phyloP scores from a whole-genome alignment of 2,797 vertebrate genomes.

The Gila robusta region DNA sequence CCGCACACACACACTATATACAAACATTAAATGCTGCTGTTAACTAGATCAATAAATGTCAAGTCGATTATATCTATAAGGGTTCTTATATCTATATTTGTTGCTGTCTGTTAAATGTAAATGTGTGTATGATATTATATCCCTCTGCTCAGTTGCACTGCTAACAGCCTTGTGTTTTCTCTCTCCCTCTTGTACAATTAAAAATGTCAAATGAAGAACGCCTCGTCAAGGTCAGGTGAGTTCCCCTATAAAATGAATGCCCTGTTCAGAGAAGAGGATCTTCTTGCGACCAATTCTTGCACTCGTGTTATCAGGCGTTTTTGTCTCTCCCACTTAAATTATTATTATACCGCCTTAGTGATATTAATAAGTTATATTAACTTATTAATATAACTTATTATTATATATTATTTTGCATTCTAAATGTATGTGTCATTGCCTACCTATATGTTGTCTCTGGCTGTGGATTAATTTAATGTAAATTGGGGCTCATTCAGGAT shows the following conservation, averaged over 20 bases:
- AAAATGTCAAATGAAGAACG: constrained; percentile 23
- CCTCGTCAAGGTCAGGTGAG: constrained; percentile 22
- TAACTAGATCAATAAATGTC: not conserved
- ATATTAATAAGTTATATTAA: no score
- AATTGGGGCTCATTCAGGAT: not conserved
- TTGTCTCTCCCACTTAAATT: not conserved
- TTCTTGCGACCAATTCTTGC: not conserved
- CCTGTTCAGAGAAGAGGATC: not conserved
- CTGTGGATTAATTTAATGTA: not conserved
- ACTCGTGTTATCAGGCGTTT: not conserved
- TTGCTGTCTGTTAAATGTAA: constrained; percentile 9
- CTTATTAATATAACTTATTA: no score
- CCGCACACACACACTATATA: not conserved
- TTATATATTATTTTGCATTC: not conserved
- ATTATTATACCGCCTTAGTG: not conserved
- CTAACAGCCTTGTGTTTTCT: constrained; percentile 21
- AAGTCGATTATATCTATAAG: not conserved
- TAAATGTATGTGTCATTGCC: not conserved
- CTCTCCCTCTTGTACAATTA: constrained; percentile 28
- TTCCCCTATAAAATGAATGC: not conserved
- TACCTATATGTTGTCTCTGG: not conserved
- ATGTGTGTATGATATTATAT: constrained; percentile 12
- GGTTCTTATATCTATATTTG: no score
- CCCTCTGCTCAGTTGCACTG: not conserved
- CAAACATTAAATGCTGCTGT: not conserved